These are phyloP conservation scores for Troides helena DNA, from an alignment of 2,888 invertebrate species.

Conservation along the genomic window DNA sequence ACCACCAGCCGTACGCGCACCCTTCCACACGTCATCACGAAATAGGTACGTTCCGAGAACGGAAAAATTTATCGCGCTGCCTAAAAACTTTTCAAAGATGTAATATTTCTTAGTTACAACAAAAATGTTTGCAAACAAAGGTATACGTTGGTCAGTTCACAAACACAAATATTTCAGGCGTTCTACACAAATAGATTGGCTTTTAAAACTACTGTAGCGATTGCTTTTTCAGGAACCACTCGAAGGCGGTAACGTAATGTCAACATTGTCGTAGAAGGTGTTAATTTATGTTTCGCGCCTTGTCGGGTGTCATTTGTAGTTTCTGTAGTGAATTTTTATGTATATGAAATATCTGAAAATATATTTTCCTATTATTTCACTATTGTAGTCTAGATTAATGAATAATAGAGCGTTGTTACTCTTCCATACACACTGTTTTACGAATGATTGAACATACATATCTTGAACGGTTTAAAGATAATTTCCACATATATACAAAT, in stretches of 20 bases:
- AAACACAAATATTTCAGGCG: conserved; percentile 3
- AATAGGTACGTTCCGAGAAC: conserved; percentile 67
- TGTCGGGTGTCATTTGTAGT: conserved; percentile 4
- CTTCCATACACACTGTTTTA: no score
- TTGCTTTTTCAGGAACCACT: conserved; percentile 17
- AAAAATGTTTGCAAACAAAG: conserved; percentile 12
- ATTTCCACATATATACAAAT: no score
- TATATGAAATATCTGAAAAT: not conserved
- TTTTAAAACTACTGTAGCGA: not conserved
- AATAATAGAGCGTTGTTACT: not conserved
- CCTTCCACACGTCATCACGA: conserved; percentile 46
- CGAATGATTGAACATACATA: no score
- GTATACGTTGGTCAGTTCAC: not conserved
- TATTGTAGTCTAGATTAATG: not conserved
- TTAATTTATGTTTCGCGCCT: conserved; percentile 30
- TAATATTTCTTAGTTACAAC: not conserved
- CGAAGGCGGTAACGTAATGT: conserved; percentile 8
- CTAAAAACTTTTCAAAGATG: conserved; percentile 32
- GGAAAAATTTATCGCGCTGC: conserved; percentile 63
- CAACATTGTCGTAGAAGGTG: conserved; percentile 24
- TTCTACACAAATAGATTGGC: not conserved
- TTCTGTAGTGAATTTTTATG: not conserved
- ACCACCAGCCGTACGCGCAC: conserved; percentile 65
- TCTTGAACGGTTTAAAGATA: no score
- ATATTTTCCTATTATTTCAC: not conserved